Evolutionary conservation across 1,140 invertebrate genomes (phyloP).

Genomic region (Drosophila bocqueti): DNA sequence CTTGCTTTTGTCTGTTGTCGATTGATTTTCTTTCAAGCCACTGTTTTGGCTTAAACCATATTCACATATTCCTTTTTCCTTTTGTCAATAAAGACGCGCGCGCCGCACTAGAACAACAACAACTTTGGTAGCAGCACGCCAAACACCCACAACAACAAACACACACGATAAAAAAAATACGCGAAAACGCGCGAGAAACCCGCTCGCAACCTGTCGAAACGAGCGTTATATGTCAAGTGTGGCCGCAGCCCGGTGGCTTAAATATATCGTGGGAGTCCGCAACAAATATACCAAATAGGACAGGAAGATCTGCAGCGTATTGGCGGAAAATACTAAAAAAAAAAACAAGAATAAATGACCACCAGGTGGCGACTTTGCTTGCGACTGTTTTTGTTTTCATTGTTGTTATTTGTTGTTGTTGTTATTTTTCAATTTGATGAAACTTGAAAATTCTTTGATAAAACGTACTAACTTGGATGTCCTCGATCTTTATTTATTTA

Average conservation of each 20-base stretch:
- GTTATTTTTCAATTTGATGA: no score
- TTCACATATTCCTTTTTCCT: slow-evolving; percentile 1
- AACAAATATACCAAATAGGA: slow-evolving; percentile 1
- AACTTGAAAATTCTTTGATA: no score
- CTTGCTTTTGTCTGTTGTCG: not conserved
- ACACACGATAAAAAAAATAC: slow-evolving; percentile 35
- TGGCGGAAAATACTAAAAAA: not conserved
- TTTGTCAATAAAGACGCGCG: slow-evolving; percentile 23
- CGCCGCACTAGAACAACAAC: slow-evolving; percentile 19
- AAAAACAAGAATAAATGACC: not conserved
- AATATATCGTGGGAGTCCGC: not conserved
- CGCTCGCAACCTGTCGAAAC: slow-evolving; percentile 24
- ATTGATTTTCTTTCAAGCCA: not conserved
- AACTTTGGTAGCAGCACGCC: slow-evolving; percentile 25
- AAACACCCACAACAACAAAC: slow-evolving; percentile 27
- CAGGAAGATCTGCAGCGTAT: no score
- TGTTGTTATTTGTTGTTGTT: no score
- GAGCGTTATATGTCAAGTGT: slow-evolving; percentile 25
- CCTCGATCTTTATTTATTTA: no score
- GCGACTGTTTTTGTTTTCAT: not conserved
- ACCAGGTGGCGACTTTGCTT: not conserved
- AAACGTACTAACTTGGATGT: no score
- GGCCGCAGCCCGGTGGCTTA: not conserved
- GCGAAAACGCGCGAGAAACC: slow-evolving; percentile 17
- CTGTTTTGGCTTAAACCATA: not conserved